phyloP scores from a whole-genome alignment of 2,888 invertebrate genomes.

The Vandiemenella viatica region DNA sequence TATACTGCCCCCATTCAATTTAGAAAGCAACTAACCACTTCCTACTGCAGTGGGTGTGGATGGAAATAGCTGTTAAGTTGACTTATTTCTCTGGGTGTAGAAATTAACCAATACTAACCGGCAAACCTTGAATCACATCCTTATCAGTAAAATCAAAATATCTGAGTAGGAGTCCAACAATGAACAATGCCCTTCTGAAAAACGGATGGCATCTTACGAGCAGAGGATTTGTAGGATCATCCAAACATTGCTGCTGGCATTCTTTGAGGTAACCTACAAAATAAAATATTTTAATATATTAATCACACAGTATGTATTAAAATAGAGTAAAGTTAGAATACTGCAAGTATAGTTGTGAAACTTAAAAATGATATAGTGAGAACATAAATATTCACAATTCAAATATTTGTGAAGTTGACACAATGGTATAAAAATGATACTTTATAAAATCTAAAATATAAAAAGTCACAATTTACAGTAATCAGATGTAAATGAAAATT shows the following conservation, averaged over 20 bases:
- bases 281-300: too few species aligned
- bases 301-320: too few species aligned
- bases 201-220: constrained; percentile 41
- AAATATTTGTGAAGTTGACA: too few species aligned
- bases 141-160: constrained; percentile 80
- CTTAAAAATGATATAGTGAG: too few species aligned
- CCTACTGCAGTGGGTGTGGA: neutral
- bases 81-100: neutral
- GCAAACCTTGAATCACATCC: constrained; percentile 47
- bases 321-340: too few species aligned
- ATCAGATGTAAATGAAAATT: too few species aligned
- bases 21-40: too few species aligned
- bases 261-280: constrained; percentile 31
- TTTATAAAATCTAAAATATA: too few species aligned
- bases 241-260: constrained; percentile 37
- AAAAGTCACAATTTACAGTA: too few species aligned
- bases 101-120: constrained; percentile 31
- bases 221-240: constrained; percentile 34
- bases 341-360: constrained; percentile 21
- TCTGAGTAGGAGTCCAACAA: constrained; percentile 81
- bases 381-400: neutral
- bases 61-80: neutral
- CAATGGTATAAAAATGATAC: too few species aligned
- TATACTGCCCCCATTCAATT: too few species aligned
- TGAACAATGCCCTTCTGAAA: constrained; percentile 80